A percentile compares a stretch with the other conserved stretches of the same genome.
These are phyloP conservation scores for Drosophila nigromelanica DNA, from an alignment of 1,140 invertebrate species.

Conservation along the genomic window DNA sequence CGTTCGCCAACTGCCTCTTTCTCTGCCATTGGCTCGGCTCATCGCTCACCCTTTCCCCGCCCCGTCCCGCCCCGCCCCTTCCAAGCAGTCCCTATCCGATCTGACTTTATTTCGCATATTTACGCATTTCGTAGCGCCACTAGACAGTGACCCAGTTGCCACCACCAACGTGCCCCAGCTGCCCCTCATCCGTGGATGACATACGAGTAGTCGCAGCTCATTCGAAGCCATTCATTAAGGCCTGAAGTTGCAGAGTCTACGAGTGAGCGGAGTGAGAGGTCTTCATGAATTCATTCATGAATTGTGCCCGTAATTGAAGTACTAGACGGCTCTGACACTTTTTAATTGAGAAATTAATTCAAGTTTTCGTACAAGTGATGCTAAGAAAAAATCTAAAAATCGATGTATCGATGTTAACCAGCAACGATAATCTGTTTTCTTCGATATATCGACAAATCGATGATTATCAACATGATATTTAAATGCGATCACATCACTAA, in stretches of 20 bases:
- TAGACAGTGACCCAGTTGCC: slow-evolving; percentile 40
- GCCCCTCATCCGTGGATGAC: slow-evolving; percentile 27
- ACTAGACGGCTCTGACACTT: slow-evolving; percentile 66
- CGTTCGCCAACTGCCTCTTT: slow-evolving; percentile 19
- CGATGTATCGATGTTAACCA: too few relatives aligned
- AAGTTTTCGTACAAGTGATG: neutral
- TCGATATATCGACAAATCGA: too few relatives aligned
- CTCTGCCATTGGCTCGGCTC: neutral
- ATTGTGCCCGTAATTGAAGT: slow-evolving; percentile 59
- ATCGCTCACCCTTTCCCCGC: neutral
- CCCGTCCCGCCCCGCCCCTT: neutral
- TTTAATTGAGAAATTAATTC: slow-evolving; percentile 68
- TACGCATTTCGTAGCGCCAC: slow-evolving; percentile 45
- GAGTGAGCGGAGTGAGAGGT: neutral
- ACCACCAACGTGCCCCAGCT: neutral
- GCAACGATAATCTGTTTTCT: too few relatives aligned
- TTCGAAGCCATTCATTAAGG: slow-evolving; percentile 51
- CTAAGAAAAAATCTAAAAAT: too few relatives aligned
- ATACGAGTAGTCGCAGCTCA: slow-evolving; percentile 15
- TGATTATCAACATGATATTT: too few relatives aligned
- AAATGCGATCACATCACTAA: too few relatives aligned
- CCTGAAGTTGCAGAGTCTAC: slow-evolving; percentile 20
- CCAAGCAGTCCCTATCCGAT: neutral
- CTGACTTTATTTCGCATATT: slow-evolving; percentile 36
- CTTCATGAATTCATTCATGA: slow-evolving; percentile 62